Percentiles rank a stretch among this genome's conserved stretches.
phyloP scores from a whole-genome alignment of 2,113 vertebrate genomes.

The Ageneiosus marmoratus region DNA sequence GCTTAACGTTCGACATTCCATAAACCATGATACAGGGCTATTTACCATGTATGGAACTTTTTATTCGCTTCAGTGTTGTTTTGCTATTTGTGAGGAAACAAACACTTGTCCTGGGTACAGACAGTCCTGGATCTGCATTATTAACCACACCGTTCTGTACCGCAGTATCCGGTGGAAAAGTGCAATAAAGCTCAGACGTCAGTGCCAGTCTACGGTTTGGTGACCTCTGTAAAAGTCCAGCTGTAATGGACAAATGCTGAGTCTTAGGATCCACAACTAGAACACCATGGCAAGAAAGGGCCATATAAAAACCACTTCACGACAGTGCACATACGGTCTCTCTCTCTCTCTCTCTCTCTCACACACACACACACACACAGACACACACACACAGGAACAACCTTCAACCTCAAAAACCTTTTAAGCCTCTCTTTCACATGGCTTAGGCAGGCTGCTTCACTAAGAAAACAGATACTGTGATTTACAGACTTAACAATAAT shows the following conservation, averaged over 20 bases:
- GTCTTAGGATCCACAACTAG: slow-evolving; percentile 21
- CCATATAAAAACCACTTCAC: slow-evolving; percentile 36
- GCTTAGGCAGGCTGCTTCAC: not conserved
- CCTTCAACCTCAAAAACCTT: slow-evolving; percentile 4
- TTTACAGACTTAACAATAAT: not conserved
- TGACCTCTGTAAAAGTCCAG: slow-evolving; percentile 35
- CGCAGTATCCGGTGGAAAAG: not conserved
- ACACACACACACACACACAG: not conserved
- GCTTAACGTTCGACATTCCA: too few species aligned
- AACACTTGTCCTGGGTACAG: not conserved
- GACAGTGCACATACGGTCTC: not conserved
- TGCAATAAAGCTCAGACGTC: slow-evolving; percentile 8
- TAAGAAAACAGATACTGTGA: not conserved
- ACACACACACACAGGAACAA: not conserved
- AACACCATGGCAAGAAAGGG: slow-evolving; percentile 6
- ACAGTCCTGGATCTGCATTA: not conserved
- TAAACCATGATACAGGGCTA: too few species aligned
- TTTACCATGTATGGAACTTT: not conserved
- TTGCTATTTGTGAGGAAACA: not conserved
- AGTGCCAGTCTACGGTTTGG: not conserved
- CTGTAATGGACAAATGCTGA: slow-evolving; percentile 14
- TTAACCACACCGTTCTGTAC: not conserved
- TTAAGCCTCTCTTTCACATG: not conserved
- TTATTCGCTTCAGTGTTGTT: not conserved
- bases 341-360: not conserved